A percentile compares a stretch with the other conserved stretches of the same genome.
phyloP scores from a whole-genome alignment of 2,797 vertebrate genomes.

The Lerista edwardsae region DNA sequence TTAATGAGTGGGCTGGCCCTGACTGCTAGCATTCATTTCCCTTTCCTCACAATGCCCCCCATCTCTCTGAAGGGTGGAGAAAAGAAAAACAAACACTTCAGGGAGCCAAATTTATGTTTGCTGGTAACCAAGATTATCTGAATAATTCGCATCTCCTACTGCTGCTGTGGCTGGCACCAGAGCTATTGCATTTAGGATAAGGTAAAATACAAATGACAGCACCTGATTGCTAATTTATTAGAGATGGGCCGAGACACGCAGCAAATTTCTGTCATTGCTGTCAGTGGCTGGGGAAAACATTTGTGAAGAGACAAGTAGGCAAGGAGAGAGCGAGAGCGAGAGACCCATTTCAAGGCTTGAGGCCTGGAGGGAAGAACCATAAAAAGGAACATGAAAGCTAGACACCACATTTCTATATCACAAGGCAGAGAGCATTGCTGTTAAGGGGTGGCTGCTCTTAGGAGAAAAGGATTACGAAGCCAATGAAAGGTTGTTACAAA shows the following conservation, averaged over 20 bases:
- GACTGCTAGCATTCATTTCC: neutral
- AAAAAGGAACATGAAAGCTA: conserved; percentile 25
- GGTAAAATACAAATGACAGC: neutral
- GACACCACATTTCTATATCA: conserved; percentile 45
- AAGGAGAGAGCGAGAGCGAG: conserved; percentile 12
- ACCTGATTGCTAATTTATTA: conserved; percentile 29
- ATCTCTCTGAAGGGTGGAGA: no score
- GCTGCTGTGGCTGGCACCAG: neutral
- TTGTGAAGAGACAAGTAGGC: neutral
- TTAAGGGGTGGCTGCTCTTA: conserved; percentile 42
- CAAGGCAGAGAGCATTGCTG: conserved; percentile 39
- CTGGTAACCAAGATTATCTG: neutral
- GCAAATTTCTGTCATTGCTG: conserved; percentile 25
- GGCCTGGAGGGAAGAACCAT: neutral
- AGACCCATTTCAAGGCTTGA: conserved; percentile 25
- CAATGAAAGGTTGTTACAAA: conserved; percentile 53
- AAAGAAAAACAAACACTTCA: neutral
- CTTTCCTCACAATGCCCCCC: neutral
- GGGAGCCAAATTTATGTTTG: conserved; percentile 14
- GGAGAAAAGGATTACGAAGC: conserved; percentile 55
- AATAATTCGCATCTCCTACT: neutral
- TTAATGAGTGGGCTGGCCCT: no score
- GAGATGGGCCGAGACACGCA: neutral
- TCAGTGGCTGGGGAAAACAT: conserved; percentile 7
- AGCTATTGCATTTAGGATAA: neutral